Base-by-base conservation (phyloP, 2,888 invertebrate species). In the Myathropa florea region DNA sequence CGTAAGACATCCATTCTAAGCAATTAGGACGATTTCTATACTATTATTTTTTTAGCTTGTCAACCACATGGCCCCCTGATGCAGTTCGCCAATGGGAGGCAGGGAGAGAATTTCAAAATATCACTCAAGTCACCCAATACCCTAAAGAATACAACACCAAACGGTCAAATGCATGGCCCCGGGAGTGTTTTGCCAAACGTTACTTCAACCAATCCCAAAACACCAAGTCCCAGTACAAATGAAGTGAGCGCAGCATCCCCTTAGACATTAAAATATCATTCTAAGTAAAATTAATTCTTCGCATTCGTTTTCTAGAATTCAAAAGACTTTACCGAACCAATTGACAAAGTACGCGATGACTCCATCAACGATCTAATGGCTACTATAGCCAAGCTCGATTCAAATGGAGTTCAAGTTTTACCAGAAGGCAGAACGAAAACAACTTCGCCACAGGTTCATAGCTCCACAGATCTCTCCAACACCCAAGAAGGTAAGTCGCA, bases 281-380 rank as follows among this genome's bases (percentile, higher is more conserved):
- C 64, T 9, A 33, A 28, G 12, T 26, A 26, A 57, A 6, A 59
- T 7, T 30, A 53, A 55, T 71, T 0, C n/a, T n/a, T n/a, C n/a
- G n/a, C 65, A 53, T 63, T 86, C 18, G 59, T 78, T 81, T 61
- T 73, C n/a, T 10, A 92, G 92, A 92, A 91, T 78, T 94, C 94
- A 90, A 93, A 93, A 88, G 95, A 95, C 89, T 94, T 95, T 39
- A 95, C 95, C 83, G 94, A 95, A 88, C 95, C 94, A 89, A 94
- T 97, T 90, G 97, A 97, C 93, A 96, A 96, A 91, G 96, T 96
- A 91, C 96, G 97, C 92, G 96, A 96, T 91, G 97, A 97, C 91
- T 96, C 96, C 1, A 96, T 97, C 85, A 96, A 96, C 91, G 97
- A 97, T 93, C 93, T 97, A 88, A 96, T 97, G 96, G 96, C 96